Percentiles rank a stretch among this genome's conserved stretches.
Conservation (phyloP, 2,888 invertebrate genomes). For the Rosalia funebris region DNA sequence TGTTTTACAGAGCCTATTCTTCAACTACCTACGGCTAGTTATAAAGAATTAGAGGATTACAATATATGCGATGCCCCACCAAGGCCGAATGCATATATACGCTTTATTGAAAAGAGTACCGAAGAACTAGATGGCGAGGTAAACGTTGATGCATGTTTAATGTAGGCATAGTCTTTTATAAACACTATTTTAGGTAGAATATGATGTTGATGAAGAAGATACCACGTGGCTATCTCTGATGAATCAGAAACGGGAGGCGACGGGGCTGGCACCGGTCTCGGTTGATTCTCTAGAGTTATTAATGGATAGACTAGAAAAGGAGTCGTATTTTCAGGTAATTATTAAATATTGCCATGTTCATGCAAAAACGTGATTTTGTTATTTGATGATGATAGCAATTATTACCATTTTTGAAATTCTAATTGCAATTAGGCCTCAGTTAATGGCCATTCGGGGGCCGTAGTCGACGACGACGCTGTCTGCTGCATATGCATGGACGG, state of each 20-base stretch:
- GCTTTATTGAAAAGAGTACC: conserved; percentile 93
- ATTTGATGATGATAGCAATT: not conserved
- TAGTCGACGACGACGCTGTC: conserved; percentile 97
- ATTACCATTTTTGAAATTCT: not conserved
- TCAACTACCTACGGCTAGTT: conserved; percentile 73
- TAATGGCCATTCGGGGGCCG: conserved; percentile 76
- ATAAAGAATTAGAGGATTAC: conserved; percentile 79
- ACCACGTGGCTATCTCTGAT: conserved; percentile 91
- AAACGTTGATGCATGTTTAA: conserved; percentile 4
- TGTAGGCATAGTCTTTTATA: not conserved
- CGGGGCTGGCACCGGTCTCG: conserved; percentile 79
- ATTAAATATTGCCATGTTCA: no score
- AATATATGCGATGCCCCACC: conserved; percentile 84
- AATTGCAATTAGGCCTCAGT: conserved; percentile 68
- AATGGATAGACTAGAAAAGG: conserved; percentile 98
- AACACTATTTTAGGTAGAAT: conserved; percentile 72
- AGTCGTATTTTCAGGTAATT: conserved; percentile 89
- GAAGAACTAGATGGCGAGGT: conserved; percentile 92
- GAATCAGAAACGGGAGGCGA: conserved; percentile 82
- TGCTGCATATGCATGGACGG: conserved; percentile 99
- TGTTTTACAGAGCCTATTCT: conserved; percentile 5
- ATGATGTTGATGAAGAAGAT: conserved; percentile 98
- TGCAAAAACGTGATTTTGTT: conserved; percentile 13
- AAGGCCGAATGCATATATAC: conserved; percentile 88
- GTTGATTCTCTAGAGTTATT: conserved; percentile 92